Base-by-base conservation (phyloP, 2,113 vertebrate genomes). In the Panthera leo region DNA sequence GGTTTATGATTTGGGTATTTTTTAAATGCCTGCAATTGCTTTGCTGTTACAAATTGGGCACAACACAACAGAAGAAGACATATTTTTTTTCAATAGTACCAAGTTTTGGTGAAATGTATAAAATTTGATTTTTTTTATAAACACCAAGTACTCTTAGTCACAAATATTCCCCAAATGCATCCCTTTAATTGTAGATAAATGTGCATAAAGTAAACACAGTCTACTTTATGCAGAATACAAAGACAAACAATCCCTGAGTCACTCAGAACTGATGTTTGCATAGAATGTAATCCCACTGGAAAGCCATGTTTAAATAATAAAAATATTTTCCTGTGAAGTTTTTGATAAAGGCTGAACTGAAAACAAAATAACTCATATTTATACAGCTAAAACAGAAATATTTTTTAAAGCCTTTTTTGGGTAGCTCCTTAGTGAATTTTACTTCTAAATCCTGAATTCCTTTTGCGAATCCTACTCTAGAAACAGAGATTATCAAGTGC, bases 281-380 rank as follows among this genome's bases (percentile, higher is more conserved):
- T 75, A 63, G 36, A 95, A 53, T 51, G 14, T n/a, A 68, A n/a
- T 91, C 61, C 71, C 36, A 67, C 13, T 34, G 84, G 63, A 93
- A 93, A 96, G 36, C 45, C 55, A 87, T 79, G 25, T 73, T 78
- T 94, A 94, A 96, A 91, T 83, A 96, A 85, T 71, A 88, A 88
- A 94, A 91, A 71, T 88, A 85, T 55, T 84, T 95, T 85, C 65
- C 51, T 88, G 19, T 76, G 51, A 68, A 27, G 13, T 51, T 90
- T 91, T 79, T 91, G 31, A 91, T 96, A 89, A 98, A 94, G 29
- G 34, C 45, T 89, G 90, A 97, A 55, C 83, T 21, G 51, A 93
- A 95, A 92, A 95, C 48, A 85, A 84, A 71, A 87, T 61, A 65
- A 70, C n/a, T 95, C 63, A 82, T 34, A 91, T 78, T 91, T 88